These are phyloP conservation scores for Siphamia tubifer DNA, from an alignment of 2,113 vertebrate species.

Conservation along the genomic window DNA sequence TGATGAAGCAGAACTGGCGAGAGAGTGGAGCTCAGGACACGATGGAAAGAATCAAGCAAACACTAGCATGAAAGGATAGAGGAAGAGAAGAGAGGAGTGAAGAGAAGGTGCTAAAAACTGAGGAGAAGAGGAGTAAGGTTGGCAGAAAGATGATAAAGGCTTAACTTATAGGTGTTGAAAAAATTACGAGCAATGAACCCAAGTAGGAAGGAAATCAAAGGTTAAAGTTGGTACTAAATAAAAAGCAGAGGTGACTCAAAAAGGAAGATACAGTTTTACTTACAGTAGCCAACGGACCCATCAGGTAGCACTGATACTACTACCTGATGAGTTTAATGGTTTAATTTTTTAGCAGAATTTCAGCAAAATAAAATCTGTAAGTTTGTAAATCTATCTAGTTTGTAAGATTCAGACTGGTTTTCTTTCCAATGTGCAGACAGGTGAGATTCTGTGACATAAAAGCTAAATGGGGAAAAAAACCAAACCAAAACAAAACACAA, in stretches of 20 bases:
- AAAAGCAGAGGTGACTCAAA: neutral
- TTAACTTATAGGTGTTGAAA: constrained; percentile 5
- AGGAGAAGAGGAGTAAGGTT: neutral
- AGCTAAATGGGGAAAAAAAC: neutral
- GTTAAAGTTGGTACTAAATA: neutral
- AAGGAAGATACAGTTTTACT: neutral
- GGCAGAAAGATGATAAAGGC: constrained; percentile 24
- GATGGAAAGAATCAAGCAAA: neutral
- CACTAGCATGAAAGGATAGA: neutral
- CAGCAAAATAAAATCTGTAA: constrained; percentile 1
- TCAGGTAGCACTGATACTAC: too few species aligned
- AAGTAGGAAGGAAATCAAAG: neutral
- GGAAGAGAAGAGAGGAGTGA: neutral
- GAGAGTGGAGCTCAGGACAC: neutral
- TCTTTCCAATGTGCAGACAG: neutral
- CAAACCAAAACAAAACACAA: neutral
- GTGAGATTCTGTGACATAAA: neutral
- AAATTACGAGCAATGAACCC: neutral
- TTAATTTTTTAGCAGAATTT: neutral
- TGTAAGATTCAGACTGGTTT: neutral
- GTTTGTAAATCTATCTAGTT: too few species aligned
- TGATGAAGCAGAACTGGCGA: neutral
- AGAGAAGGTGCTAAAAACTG: neutral
- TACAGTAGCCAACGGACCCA: too few species aligned
- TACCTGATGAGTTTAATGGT: too few species aligned